These are phyloP conservation scores for Hydriomena furcata DNA, from an alignment of 2,888 invertebrate species.

Conservation along the genomic window DNA sequence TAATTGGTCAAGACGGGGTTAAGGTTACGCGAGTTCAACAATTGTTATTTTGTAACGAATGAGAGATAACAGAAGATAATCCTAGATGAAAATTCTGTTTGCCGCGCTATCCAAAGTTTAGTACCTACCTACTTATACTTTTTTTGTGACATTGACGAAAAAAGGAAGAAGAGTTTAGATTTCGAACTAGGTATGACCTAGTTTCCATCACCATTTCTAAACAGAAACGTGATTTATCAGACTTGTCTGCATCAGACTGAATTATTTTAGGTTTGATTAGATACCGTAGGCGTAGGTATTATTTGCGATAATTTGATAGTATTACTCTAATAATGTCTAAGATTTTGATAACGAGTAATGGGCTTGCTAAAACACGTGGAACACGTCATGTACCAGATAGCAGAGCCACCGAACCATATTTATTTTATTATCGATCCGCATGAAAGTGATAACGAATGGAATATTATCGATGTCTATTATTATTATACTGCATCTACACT, in stretches of 20 bases:
- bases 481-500: too few species aligned
- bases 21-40: constrained; percentile 3
- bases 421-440: neutral
- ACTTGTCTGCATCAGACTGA: neutral
- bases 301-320: neutral
- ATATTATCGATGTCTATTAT: constrained; percentile 1
- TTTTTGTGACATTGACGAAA: too few species aligned
- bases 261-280: neutral
- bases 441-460: neutral
- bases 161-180: too few species aligned
- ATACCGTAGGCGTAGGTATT: too few species aligned
- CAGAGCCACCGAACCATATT: neutral
- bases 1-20: constrained; percentile 9
- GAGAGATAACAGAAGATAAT: neutral
- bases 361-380: neutral
- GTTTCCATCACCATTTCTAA: too few species aligned
- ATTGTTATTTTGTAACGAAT: neutral
- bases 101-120: too few species aligned
- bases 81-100: too few species aligned
- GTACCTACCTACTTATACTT: too few species aligned
- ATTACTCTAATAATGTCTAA: constrained; percentile 14
- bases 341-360: neutral
- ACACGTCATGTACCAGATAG: constrained; percentile 10
- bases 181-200: too few species aligned
- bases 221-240: neutral